phyloP scores from a whole-genome alignment of 2,113 vertebrate species.

The Euleptes europaea region DNA sequence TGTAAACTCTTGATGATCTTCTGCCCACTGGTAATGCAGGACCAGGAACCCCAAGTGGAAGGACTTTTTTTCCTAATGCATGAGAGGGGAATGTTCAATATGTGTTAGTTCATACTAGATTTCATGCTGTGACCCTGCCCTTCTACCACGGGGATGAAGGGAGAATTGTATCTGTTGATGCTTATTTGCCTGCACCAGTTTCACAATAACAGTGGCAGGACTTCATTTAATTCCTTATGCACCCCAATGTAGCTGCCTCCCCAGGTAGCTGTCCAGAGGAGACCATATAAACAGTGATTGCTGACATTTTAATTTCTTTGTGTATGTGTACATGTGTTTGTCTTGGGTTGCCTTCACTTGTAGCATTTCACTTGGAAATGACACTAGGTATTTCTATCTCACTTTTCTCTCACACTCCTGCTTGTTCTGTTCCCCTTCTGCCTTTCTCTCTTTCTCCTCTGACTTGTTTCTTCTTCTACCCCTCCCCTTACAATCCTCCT shows the following conservation, averaged over 20 bases:
- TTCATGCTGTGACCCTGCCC: not conserved
- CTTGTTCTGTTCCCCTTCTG: slow-evolving; percentile 56
- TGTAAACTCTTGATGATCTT: not conserved
- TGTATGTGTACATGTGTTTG: slow-evolving; percentile 75
- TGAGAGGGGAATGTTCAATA: not conserved
- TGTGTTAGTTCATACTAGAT: too few relatives aligned
- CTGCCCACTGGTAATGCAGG: not conserved
- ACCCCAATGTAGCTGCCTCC: not conserved
- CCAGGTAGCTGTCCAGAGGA: not conserved
- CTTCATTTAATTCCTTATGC: not conserved
- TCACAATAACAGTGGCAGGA: not conserved
- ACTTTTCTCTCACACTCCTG: slow-evolving; percentile 55
- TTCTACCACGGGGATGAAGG: not conserved
- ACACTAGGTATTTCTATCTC: slow-evolving; percentile 87
- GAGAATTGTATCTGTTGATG: not conserved
- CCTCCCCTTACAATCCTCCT: slow-evolving; percentile 25
- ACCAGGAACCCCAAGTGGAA: not conserved
- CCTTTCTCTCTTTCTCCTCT: slow-evolving; percentile 53
- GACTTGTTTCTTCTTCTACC: slow-evolving; percentile 46
- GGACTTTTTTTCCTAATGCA: not conserved
- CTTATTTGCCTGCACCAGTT: not conserved
- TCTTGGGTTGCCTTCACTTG: slow-evolving; percentile 79
- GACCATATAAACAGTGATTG: slow-evolving; percentile 31
- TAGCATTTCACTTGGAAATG: slow-evolving; percentile 88
- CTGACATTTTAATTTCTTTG: slow-evolving; percentile 78